These are phyloP conservation scores for Cantharis rustica DNA, from an alignment of 2,888 invertebrate genomes.

Conservation along the genomic window DNA sequence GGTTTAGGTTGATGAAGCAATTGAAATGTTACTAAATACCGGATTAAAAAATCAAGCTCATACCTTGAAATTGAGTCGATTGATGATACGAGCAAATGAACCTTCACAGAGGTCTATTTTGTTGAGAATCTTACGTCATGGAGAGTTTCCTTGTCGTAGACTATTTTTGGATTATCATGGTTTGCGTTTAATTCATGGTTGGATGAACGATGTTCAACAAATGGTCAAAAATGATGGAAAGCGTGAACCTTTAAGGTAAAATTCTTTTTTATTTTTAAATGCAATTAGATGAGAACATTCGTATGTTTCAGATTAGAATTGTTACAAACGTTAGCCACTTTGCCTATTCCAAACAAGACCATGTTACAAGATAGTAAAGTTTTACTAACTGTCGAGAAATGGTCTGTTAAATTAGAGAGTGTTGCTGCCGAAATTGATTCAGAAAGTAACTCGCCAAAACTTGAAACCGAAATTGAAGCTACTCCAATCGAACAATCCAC, in stretches of 20 bases:
- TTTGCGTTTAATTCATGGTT: conserved; percentile 85
- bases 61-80: conserved; percentile 84
- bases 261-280: background rate
- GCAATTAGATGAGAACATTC: conserved; percentile 20
- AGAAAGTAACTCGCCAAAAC: conserved; percentile 52
- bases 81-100: conserved; percentile 91
- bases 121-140: conserved; percentile 76
- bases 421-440: conserved; percentile 53
- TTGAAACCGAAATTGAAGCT: conserved; percentile 32
- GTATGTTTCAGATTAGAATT: conserved; percentile 67
- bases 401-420: conserved; percentile 63
- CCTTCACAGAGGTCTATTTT: conserved; percentile 75
- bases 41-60: conserved; percentile 89
- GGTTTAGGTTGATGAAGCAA: conserved; percentile 82
- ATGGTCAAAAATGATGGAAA: conserved; percentile 46
- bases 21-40: conserved; percentile 75
- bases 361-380: conserved; percentile 92
- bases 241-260: conserved; percentile 46
- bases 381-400: conserved; percentile 80
- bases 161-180: conserved; percentile 95
- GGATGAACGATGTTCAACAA: conserved; percentile 79
- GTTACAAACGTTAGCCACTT: conserved; percentile 77
- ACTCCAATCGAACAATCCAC: background rate
- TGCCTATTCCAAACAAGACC: conserved; percentile 93
- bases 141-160: conserved; percentile 80